These are phyloP conservation scores for Ptiloglossa arizonensis DNA, from an alignment of 1,140 invertebrate species.

Conservation along the genomic window DNA sequence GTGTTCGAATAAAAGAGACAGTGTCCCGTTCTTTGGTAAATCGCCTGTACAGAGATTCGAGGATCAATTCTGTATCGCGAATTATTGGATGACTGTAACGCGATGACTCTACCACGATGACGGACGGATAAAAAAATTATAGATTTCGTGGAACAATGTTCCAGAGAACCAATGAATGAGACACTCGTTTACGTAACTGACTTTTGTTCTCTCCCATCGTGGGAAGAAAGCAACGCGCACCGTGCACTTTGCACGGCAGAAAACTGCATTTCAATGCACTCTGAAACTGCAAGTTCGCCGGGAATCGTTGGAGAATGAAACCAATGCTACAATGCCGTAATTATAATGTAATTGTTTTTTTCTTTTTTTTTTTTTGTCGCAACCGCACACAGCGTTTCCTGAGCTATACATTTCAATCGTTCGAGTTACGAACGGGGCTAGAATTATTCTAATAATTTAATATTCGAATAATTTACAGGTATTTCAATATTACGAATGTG, in stretches of 20 bases:
- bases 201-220: slow-evolving; percentile 42
- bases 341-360: slow-evolving; percentile 35
- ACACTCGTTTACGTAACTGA: slow-evolving; percentile 41
- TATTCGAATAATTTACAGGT: no score
- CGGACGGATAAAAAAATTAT: slow-evolving; percentile 57
- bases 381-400: neutral
- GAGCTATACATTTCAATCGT: neutral
- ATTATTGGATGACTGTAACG: neutral
- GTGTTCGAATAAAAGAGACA: no score
- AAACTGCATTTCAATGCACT: slow-evolving; percentile 34
- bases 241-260: slow-evolving; percentile 29
- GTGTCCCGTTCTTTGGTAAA: no score
- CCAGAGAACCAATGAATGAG: slow-evolving; percentile 33
- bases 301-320: slow-evolving; percentile 25
- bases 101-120: slow-evolving; percentile 51
- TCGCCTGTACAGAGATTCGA: no score
- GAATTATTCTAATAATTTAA: no score
- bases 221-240: slow-evolving; percentile 40
- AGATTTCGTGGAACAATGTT: slow-evolving; percentile 51
- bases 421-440: neutral
- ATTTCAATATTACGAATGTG: no score
- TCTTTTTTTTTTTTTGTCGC: neutral
- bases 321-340: slow-evolving; percentile 34
- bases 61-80: no score
- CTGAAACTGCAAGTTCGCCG: slow-evolving; percentile 32